These are phyloP conservation scores for Ammodytes dubius DNA, from an alignment of 2,113 vertebrate species.

Conservation along the genomic window DNA sequence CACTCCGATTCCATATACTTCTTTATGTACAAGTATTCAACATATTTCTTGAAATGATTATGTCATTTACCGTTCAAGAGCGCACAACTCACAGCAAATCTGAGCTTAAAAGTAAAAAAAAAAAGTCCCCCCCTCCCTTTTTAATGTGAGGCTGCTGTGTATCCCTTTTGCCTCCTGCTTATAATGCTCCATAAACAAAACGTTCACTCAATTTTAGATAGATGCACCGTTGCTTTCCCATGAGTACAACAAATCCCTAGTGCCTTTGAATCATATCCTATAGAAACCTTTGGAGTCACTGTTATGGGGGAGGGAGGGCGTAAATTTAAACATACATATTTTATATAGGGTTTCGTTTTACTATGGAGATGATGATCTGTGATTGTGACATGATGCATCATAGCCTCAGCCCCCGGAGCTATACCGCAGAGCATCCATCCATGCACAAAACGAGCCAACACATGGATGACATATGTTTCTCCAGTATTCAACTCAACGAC, in stretches of 20 bases:
- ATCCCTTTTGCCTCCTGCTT: not conserved
- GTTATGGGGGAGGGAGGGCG: not conserved
- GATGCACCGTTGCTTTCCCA: not conserved
- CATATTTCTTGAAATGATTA: not conserved
- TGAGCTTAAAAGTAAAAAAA: not conserved
- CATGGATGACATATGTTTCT: constrained; percentile 9
- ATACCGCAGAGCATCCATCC: constrained; percentile 8
- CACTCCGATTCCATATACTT: no score
- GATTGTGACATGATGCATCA: constrained; percentile 20
- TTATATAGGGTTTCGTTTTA: not conserved
- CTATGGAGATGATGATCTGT: constrained; percentile 23
- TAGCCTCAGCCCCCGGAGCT: constrained; percentile 25
- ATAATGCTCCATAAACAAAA: not conserved
- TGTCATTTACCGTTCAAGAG: not conserved
- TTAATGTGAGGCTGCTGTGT: no score
- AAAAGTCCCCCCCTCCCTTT: not conserved
- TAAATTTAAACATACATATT: not conserved
- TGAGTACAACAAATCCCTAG: constrained; percentile 1
- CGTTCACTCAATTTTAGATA: not conserved
- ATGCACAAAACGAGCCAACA: not conserved
- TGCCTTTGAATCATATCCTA: constrained; percentile 1
- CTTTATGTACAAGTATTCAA: not conserved
- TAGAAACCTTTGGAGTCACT: constrained; percentile 4
- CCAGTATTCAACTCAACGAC: not conserved
- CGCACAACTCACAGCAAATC: not conserved